Conservation (phyloP, 2,113 vertebrate species). For the Tapirus terrestris region DNA sequence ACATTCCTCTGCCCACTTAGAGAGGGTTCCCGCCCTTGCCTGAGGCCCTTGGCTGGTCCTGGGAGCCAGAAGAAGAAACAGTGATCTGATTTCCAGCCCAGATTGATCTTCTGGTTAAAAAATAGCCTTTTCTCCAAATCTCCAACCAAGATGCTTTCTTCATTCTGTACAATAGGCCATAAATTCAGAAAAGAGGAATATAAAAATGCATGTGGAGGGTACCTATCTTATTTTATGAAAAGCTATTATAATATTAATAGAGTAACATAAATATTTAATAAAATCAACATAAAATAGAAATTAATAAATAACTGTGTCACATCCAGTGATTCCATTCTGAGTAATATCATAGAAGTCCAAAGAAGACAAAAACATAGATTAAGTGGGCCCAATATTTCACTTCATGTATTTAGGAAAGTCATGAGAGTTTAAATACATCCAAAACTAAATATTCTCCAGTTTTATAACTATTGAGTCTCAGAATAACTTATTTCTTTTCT, state of each 20-base stretch:
- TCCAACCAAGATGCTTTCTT: neutral
- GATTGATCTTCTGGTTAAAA: neutral
- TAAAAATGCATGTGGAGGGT: neutral
- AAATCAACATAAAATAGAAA: conserved; percentile 52
- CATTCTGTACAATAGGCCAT: neutral
- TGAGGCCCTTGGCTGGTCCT: neutral
- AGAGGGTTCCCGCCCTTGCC: neutral
- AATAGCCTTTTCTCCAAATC: neutral
- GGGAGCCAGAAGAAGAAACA: neutral
- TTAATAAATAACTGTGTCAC: conserved; percentile 40
- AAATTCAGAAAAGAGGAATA: conserved; percentile 36
- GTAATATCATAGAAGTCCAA: neutral
- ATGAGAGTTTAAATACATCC: conserved; percentile 48
- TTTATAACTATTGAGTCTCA: conserved; percentile 49
- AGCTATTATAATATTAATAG: conserved; percentile 12
- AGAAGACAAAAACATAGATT: neutral
- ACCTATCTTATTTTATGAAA: conserved; percentile 48
- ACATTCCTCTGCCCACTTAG: neutral
- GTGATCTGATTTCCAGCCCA: neutral
- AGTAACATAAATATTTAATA: conserved; percentile 37
- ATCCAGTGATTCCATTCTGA: conserved; percentile 9
- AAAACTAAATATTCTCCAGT: conserved; percentile 13
- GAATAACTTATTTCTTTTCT: conserved; percentile 65
- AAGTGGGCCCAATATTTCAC: conserved; percentile 25
- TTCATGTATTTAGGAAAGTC: conserved; percentile 46